Conservation (phyloP, 2,888 invertebrate species). For the Diaphora mendica region DNA sequence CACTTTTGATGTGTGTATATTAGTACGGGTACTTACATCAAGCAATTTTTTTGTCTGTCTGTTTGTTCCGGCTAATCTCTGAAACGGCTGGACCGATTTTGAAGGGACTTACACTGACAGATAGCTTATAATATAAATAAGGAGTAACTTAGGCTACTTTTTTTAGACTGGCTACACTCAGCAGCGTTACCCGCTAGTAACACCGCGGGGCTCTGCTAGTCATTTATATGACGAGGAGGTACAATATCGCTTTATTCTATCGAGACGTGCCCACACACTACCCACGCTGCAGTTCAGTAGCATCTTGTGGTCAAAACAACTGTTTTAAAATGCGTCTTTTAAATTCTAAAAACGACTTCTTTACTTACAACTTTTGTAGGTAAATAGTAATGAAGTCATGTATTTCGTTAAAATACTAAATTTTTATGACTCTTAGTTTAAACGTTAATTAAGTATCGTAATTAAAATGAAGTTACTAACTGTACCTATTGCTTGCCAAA, state of each 20-base stretch:
- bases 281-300: constrained; percentile 4
- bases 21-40: no score
- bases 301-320: neutral
- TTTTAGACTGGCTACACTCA: no score
- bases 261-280: constrained; percentile 8
- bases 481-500: neutral
- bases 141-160: no score
- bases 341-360: neutral
- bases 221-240: neutral
- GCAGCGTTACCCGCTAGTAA: no score
- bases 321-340: neutral
- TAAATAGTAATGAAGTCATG: neutral
- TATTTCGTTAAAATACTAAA: neutral
- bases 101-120: no score
- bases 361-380: neutral
- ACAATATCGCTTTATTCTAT: constrained; percentile 3
- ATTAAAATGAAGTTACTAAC: neutral
- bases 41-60: no score
- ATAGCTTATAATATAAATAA: no score
- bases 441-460: neutral
- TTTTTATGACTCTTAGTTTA: neutral
- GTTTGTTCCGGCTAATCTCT: no score
- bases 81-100: no score
- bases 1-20: no score
- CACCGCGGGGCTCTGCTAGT: no score